Percentiles rank a stretch among this genome's conserved stretches.
phyloP scores from a whole-genome alignment of 2,797 vertebrate species.

The Microchirus variegatus region DNA sequence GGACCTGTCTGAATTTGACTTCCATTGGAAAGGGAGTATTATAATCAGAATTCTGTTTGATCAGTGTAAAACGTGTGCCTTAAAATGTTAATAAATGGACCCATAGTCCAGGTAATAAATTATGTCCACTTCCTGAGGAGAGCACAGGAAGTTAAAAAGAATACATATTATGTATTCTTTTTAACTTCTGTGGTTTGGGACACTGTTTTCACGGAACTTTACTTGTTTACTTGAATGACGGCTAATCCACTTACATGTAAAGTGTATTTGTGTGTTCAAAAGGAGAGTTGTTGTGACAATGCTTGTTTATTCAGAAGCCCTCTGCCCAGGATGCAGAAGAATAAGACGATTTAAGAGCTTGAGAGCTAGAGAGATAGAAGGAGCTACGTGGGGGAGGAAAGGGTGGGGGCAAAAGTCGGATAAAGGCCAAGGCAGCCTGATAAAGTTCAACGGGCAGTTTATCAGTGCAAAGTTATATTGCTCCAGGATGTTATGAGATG shows the following conservation, averaged over 20 bases:
- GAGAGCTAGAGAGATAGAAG: slow-evolving; percentile 50
- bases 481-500: slow-evolving; percentile 22
- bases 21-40: slow-evolving; percentile 72
- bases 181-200: slow-evolving; percentile 20
- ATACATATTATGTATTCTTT: slow-evolving; percentile 13
- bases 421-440: slow-evolving; percentile 62
- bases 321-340: slow-evolving; percentile 53
- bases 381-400: slow-evolving; percentile 29
- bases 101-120: slow-evolving; percentile 84
- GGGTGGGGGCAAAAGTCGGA: slow-evolving; percentile 39
- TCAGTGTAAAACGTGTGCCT: slow-evolving; percentile 80
- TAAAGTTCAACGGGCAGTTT: slow-evolving; percentile 43
- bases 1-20: slow-evolving; percentile 68
- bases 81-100: no score
- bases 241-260: slow-evolving; percentile 39
- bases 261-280: slow-evolving; percentile 15
- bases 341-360: slow-evolving; percentile 60
- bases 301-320: slow-evolving; percentile 58
- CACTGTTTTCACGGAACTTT: slow-evolving; percentile 13
- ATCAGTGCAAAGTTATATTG: slow-evolving; percentile 17
- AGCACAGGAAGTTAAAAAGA: no score
- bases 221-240: slow-evolving; percentile 44
- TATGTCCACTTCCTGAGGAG: slow-evolving; percentile 50
- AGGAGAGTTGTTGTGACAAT: slow-evolving; percentile 44
- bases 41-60: slow-evolving; percentile 86